Conservation (phyloP, 2,888 invertebrate genomes). For the Melanotus villosus region DNA sequence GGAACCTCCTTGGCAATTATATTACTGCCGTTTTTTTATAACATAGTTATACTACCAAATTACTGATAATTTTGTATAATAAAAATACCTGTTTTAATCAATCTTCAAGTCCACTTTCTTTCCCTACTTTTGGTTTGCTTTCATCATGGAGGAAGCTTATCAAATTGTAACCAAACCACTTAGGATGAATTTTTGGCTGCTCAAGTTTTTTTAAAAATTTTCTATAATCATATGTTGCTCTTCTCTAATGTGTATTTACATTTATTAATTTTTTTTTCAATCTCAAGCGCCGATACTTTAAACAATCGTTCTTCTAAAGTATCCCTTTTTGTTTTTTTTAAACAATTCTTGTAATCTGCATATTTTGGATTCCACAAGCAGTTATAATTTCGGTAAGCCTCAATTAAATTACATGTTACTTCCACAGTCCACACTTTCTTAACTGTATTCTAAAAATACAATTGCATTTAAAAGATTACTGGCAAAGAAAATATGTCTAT, state of each 20-base stretch:
- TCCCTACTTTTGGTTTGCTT: background rate
- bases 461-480: too few species aligned
- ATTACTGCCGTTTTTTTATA: too few species aligned
- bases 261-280: background rate
- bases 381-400: background rate
- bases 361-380: background rate
- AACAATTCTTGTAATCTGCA: background rate
- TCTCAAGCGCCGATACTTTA: background rate
- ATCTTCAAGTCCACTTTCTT: too few species aligned
- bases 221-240: background rate
- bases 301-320: background rate
- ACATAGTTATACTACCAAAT: too few species aligned
- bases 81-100: too few species aligned
- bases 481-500: too few species aligned
- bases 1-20: too few species aligned
- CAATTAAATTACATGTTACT: background rate
- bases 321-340: background rate
- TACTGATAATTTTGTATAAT: too few species aligned
- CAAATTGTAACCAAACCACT: slow-evolving; percentile 7
- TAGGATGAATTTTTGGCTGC: background rate
- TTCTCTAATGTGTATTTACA: background rate
- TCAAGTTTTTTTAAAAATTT: background rate
- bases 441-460: too few species aligned
- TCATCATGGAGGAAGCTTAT: background rate
- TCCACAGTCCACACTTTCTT: background rate